Evolutionary conservation across 92 coral and sea anemone species (phyloP).

Genomic region (Isaurus tuberculatus): DNA sequence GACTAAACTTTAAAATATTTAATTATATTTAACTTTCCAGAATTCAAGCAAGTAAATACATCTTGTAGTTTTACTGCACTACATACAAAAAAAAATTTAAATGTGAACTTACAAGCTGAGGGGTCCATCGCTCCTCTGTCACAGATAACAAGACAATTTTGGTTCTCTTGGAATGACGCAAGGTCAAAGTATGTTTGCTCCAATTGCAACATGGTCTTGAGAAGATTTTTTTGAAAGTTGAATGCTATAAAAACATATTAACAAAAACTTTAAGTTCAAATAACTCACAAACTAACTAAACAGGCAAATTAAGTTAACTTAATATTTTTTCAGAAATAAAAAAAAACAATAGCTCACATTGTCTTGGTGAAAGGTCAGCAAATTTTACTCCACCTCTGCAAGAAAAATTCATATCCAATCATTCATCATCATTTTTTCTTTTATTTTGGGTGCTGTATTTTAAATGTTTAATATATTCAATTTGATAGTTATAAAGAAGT

Average conservation of each 20-base stretch:
- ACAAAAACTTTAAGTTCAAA: neutral
- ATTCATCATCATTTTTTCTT: too few relatives aligned
- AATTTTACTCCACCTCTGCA: slow-evolving; percentile 96
- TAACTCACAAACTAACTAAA: neutral
- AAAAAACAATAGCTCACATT: slow-evolving; percentile 54
- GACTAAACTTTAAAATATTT: too few relatives aligned
- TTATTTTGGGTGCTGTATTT: too few relatives aligned
- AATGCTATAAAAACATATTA: slow-evolving; percentile 48
- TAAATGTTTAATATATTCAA: too few relatives aligned
- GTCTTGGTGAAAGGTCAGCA: slow-evolving; percentile 77
- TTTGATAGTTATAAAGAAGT: too few relatives aligned
- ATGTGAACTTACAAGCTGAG: slow-evolving; percentile 83
- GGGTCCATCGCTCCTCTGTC: slow-evolving; percentile 99
- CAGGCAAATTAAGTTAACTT: neutral
- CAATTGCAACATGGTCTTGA: slow-evolving; percentile 85
- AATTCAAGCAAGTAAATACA: too few relatives aligned
- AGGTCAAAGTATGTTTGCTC: slow-evolving; percentile 93
- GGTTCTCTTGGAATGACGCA: slow-evolving; percentile 61
- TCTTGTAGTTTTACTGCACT: too few relatives aligned
- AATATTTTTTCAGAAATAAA: neutral
- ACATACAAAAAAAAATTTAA: too few relatives aligned
- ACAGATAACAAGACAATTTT: slow-evolving; percentile 84
- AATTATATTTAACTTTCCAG: too few relatives aligned
- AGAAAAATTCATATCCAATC: slow-evolving; percentile 3
- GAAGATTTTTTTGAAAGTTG: slow-evolving; percentile 82